A percentile compares a stretch with the other conserved stretches of the same genome.
Conservation (phyloP, 2,113 vertebrate species). For the Dipodomys merriami region DNA sequence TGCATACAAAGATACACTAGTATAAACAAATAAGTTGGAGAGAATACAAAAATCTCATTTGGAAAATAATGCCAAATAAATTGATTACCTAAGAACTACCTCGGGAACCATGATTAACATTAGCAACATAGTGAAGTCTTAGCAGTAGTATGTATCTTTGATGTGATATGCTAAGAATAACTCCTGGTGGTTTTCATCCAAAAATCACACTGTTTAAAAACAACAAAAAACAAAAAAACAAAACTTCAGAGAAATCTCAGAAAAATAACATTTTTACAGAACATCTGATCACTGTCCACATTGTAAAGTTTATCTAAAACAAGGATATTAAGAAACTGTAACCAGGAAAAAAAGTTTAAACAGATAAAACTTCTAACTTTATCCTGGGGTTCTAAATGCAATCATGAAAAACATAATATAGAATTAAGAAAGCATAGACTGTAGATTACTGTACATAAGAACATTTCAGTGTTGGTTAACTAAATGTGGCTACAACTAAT, state of each 20-base stretch:
- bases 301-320: not conserved
- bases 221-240: not conserved
- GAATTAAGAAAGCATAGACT: not conserved
- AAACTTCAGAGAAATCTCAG: not conserved
- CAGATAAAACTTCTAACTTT: not conserved
- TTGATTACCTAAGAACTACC: too few species aligned
- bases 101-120: fast-evolving
- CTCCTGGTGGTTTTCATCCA: not conserved
- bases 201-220: too few species aligned
- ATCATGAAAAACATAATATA: not conserved
- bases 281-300: not conserved
- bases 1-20: not conserved
- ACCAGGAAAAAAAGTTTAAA: not conserved
- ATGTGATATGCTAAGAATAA: not conserved
- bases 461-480: not conserved
- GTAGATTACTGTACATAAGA: not conserved
- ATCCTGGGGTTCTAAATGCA: too few species aligned
- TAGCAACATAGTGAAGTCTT: not conserved
- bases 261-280: not conserved
- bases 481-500: not conserved
- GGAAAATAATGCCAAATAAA: not conserved
- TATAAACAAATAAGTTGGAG: not conserved
- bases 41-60: too few species aligned
- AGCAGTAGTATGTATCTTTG: fast-evolving
- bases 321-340: not conserved